A percentile compares a stretch with the other conserved stretches of the same genome.
Conservation (phyloP, 1,140 invertebrate genomes). For the Drosophila subpulchrella region DNA sequence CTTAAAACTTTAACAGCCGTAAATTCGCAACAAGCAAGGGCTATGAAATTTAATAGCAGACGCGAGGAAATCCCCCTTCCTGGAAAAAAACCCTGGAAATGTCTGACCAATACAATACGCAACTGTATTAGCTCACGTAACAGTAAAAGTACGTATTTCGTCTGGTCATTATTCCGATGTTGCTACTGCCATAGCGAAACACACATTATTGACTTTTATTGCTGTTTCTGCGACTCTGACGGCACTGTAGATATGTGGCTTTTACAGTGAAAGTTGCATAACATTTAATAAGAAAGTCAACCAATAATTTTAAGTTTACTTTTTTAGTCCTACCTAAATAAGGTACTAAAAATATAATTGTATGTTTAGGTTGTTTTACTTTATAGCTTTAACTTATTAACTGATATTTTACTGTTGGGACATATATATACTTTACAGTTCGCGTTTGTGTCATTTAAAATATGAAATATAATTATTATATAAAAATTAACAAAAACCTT, state of each 20-base stretch:
- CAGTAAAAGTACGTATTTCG: slow-evolving; percentile 23
- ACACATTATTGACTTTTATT: slow-evolving; percentile 80
- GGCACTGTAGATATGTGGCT: background rate
- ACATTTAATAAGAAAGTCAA: too few relatives aligned
- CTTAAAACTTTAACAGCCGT: slow-evolving; percentile 76
- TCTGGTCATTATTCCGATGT: slow-evolving; percentile 24
- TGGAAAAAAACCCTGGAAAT: slow-evolving; percentile 5
- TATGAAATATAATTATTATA: too few relatives aligned
- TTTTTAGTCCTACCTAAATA: too few relatives aligned
- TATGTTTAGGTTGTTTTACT: too few relatives aligned
- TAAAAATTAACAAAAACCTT: too few relatives aligned
- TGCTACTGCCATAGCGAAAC: slow-evolving; percentile 34
- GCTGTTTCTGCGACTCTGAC: slow-evolving; percentile 24
- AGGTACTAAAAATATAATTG: too few relatives aligned
- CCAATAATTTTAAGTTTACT: too few relatives aligned
- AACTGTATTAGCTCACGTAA: slow-evolving; percentile 79
- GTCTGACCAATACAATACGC: slow-evolving; percentile 62
- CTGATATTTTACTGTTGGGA: too few relatives aligned
- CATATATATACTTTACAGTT: too few relatives aligned
- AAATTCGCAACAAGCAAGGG: slow-evolving; percentile 73
- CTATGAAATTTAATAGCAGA: slow-evolving; percentile 79
- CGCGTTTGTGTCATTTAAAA: too few relatives aligned
- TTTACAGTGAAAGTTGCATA: slow-evolving; percentile 7
- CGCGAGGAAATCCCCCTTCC: slow-evolving; percentile 25
- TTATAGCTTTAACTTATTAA: too few relatives aligned